These are phyloP conservation scores for Schizothorax lantsangensis DNA, from an alignment of 2,797 vertebrate species.

Conservation along the genomic window DNA sequence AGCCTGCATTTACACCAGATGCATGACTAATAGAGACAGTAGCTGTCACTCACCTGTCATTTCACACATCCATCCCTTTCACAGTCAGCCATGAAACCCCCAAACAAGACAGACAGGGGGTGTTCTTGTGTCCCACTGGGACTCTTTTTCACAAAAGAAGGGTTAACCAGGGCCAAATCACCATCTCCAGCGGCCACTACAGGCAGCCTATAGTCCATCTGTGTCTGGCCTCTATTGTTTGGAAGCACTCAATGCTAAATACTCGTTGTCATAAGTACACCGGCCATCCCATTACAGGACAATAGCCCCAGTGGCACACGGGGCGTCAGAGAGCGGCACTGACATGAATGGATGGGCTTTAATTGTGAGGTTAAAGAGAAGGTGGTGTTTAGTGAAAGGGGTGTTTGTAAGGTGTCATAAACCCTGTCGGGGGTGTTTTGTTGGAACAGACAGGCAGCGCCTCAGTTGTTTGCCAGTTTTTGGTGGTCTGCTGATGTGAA, in stretches of 20 bases:
- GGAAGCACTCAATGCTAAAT: slow-evolving; percentile 65
- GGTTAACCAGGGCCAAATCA: slow-evolving; percentile 48
- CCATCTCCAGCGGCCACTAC: slow-evolving; percentile 9
- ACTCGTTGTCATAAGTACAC: slow-evolving; percentile 76
- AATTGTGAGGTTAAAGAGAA: slow-evolving; percentile 21
- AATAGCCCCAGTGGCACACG: slow-evolving; percentile 56
- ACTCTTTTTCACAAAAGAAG: slow-evolving; percentile 43
- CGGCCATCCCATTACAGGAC: slow-evolving; percentile 55
- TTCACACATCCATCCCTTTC: slow-evolving; percentile 53
- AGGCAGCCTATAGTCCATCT: slow-evolving; percentile 46
- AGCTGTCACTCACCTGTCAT: slow-evolving; percentile 76
- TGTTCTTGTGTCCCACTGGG: slow-evolving; percentile 46
- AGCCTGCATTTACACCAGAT: slow-evolving; percentile 48
- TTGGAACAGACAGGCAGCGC: slow-evolving; percentile 1
- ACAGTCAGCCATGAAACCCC: not conserved
- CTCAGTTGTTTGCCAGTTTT: not conserved
- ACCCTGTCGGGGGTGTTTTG: slow-evolving; percentile 23
- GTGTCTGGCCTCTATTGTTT: slow-evolving; percentile 65
- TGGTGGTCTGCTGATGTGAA: slow-evolving; percentile 1
- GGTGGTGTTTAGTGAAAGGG: slow-evolving; percentile 13
- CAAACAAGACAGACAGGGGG: not conserved
- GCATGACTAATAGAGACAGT: slow-evolving; percentile 67
- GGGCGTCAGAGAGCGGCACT: not conserved
- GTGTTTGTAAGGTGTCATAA: slow-evolving; percentile 28
- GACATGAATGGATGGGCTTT: slow-evolving; percentile 30